A percentile compares a stretch with the other conserved stretches of the same genome.
Evolutionary conservation across 2,113 vertebrate genomes (phyloP).

Genomic region (Motacilla alba): DNA sequence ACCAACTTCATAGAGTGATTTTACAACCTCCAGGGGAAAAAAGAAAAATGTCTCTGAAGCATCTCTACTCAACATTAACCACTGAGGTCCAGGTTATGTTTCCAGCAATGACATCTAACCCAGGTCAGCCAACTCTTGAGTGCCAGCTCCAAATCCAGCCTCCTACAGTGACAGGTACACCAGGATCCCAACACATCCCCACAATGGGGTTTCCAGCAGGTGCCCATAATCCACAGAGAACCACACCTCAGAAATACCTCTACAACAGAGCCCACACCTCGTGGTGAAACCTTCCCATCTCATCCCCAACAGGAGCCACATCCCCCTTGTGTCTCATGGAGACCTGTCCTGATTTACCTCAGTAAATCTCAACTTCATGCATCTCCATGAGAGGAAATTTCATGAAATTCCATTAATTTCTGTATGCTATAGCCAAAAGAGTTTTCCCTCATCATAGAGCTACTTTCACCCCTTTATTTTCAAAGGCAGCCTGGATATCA

Average conservation of each 20-base stretch:
- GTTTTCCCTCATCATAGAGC: not conserved
- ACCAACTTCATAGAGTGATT: not conserved
- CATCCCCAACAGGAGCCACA: rapidly evolving
- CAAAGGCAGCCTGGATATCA: not conserved
- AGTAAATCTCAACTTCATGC: not conserved
- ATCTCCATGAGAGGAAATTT: not conserved
- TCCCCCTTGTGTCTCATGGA: rapidly evolving
- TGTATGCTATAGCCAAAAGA: not conserved
- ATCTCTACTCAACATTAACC: not conserved
- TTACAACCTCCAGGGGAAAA: not conserved
- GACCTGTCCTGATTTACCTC: not conserved
- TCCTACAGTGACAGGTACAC: rapidly evolving
- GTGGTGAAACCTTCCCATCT: not conserved
- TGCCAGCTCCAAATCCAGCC: not conserved
- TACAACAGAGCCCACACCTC: not conserved
- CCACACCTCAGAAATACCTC: not conserved
- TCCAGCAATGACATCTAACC: not conserved
- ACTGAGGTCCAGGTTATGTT: not conserved
- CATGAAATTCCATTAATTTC: not conserved
- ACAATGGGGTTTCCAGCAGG: not conserved
- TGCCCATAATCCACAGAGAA: not conserved
- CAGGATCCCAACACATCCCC: not conserved
- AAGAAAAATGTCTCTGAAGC: not conserved
- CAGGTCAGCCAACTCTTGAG: not conserved
- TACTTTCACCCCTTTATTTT: not conserved